These are phyloP conservation scores for Scarus forsteni DNA, from an alignment of 2,797 vertebrate genomes.

Conservation along the genomic window DNA sequence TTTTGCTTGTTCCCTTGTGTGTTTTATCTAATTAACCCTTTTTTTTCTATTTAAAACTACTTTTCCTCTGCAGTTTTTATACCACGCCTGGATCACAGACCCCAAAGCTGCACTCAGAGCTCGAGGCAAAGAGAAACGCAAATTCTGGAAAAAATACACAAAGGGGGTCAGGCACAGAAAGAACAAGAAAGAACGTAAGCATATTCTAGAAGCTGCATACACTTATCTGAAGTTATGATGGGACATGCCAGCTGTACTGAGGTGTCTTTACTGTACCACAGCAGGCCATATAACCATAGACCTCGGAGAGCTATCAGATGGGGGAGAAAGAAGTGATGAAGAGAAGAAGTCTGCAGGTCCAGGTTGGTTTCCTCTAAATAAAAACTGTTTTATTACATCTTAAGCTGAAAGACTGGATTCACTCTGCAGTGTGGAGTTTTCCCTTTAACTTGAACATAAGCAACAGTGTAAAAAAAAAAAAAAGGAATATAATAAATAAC, in stretches of 20 bases:
- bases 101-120: constrained; percentile 94
- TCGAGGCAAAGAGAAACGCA: constrained; percentile 89
- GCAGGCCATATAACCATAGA: constrained; percentile 88
- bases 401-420: not conserved
- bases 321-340: constrained; percentile 81
- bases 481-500: too few species aligned
- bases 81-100: constrained; percentile 97
- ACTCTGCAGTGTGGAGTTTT: not conserved
- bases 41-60: not conserved
- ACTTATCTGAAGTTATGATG: not conserved
- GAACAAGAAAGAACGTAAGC: constrained; percentile 81
- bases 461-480: too few species aligned
- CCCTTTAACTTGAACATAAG: too few species aligned
- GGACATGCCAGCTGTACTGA: too few species aligned
- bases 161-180: constrained; percentile 80
- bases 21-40: not conserved
- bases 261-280: constrained; percentile 14
- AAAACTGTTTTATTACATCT: not conserved
- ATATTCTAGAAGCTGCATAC: not conserved
- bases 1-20: constrained; percentile 7
- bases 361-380: constrained; percentile 80
- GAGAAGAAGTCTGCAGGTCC: constrained; percentile 89
- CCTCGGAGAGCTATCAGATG: constrained; percentile 88
- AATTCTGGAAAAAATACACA: constrained; percentile 88
- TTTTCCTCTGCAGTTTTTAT: constrained; percentile 89